Evolutionary conservation across 2,797 vertebrate species (phyloP), one percentile per base, ranked within the genome.

Genomic region (Coendou prehensilis): DNA sequence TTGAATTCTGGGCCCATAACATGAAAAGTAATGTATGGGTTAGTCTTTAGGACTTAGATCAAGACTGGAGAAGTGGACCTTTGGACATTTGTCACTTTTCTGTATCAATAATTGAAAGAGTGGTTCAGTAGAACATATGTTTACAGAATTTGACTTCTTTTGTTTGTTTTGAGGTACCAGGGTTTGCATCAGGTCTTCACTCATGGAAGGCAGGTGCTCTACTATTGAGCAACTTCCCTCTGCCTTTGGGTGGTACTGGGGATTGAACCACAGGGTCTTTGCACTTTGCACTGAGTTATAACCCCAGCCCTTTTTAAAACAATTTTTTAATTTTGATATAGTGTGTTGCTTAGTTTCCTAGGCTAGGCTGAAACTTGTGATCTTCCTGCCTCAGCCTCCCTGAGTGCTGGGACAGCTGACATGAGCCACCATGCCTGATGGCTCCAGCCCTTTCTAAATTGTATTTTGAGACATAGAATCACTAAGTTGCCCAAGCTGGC

Each of bases 141-240:
- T 78, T 94, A 63, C 2, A 59, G 47, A 94, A 79, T 63, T 73
- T 86, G 87, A 59, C 15, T 90, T 97, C 95, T 78, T 52, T 18
- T 75, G 75, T 52, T 52, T 50, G 30, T 18, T 50, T 79, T n/a
- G 50, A 52, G 30, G 30, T 33, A 33, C 28, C 6, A 4, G 73
- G 14, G 45, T 47, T 8, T 50, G 26, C 50, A 50, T 14, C 28
- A 75, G 73, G 23, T 75, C 41, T 47, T 75, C 45, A 7, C 41
- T 50, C 9, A 17, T 15, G 23, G 73, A 13, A 76, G 41, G 45
- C 45, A 76, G 28, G 26, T 76, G 6, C 6, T 76, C 2, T 71
- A 0, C 37, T 76, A 1, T 30, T 76, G 45, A 47, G 11, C 23
- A 28, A 15, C 23, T 75, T 8, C 23, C 41, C 23, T 3, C 23